A percentile compares a stretch with the other conserved stretches of the same genome.
These are phyloP conservation scores for Nothura maculosa DNA, from an alignment of 2,797 vertebrate genomes.

Conservation along the genomic window DNA sequence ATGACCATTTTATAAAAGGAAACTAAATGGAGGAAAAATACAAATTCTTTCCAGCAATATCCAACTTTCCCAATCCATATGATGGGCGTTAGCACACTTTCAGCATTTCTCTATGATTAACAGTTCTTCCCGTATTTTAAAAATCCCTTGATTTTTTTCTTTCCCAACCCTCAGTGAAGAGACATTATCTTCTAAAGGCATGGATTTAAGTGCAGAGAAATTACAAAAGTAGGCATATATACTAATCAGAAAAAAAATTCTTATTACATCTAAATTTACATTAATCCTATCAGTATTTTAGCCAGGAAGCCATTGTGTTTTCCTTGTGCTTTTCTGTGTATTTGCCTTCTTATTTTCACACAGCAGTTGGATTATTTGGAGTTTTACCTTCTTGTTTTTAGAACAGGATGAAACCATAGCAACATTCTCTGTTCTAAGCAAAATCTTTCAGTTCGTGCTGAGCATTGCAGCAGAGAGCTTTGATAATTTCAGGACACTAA, in stretches of 20 bases:
- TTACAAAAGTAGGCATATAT: not conserved
- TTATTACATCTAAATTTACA: not conserved
- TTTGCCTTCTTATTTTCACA: not conserved
- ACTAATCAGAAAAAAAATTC: slow-evolving; percentile 19
- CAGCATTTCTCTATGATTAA: not conserved
- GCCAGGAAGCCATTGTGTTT: not conserved
- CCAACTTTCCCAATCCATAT: not conserved
- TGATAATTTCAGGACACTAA: not conserved
- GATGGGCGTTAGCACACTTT: not conserved
- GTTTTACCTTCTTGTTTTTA: not conserved
- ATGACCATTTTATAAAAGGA: slow-evolving; percentile 14
- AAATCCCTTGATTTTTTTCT: not conserved
- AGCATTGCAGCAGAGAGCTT: not conserved
- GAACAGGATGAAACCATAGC: not conserved
- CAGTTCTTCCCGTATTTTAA: not conserved
- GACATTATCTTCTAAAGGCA: not conserved
- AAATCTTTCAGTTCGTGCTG: not conserved
- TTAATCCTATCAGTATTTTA: not conserved
- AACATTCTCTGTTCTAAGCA: not conserved
- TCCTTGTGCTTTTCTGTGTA: not conserved
- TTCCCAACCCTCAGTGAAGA: not conserved
- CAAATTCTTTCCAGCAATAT: not conserved
- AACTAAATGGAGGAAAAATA: slow-evolving; percentile 8
- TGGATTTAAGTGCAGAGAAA: slow-evolving; percentile 7
- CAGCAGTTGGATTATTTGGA: not conserved